Conservation (phyloP, 2,888 invertebrate genomes). For the Orthosia gothica region DNA sequence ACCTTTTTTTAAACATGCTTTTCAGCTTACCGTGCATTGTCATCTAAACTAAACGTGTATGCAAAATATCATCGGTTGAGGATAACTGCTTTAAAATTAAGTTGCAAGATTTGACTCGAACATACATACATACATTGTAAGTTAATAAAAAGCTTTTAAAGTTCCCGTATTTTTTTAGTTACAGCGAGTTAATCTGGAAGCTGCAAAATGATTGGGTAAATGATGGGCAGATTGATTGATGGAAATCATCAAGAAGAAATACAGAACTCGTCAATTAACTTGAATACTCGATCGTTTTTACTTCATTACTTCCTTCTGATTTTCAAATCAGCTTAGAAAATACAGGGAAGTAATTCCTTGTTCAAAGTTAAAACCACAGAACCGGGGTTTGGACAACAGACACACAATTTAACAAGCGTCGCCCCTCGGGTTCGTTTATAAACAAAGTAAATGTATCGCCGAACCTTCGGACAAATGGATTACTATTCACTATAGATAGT, state of each 20-base stretch:
- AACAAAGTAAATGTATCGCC: constrained; percentile 71
- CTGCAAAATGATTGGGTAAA: background rate
- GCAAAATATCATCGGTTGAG: too few species aligned
- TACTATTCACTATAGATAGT: constrained; percentile 56
- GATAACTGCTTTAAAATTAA: too few species aligned
- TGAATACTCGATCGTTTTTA: too few species aligned
- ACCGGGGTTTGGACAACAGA: constrained; percentile 41
- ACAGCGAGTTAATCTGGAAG: too few species aligned
- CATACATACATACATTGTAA: too few species aligned
- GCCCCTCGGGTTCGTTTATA: constrained; percentile 65
- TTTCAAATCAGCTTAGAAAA: constrained; percentile 40
- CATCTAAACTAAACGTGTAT: too few species aligned
- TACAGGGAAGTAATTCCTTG: constrained; percentile 17
- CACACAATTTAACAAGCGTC: constrained; percentile 58
- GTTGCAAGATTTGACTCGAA: too few species aligned
- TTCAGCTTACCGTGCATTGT: too few species aligned
- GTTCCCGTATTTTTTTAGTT: too few species aligned
- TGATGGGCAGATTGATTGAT: background rate
- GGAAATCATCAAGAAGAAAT: background rate
- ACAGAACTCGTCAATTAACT: background rate
- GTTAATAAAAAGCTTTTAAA: too few species aligned
- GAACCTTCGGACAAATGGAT: constrained; percentile 59
- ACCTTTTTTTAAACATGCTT: too few species aligned
- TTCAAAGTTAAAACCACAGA: constrained; percentile 30
- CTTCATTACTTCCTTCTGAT: constrained; percentile 1